These are phyloP conservation scores for Lithophane leautieri DNA, from an alignment of 2,888 invertebrate genomes.

Conservation along the genomic window DNA sequence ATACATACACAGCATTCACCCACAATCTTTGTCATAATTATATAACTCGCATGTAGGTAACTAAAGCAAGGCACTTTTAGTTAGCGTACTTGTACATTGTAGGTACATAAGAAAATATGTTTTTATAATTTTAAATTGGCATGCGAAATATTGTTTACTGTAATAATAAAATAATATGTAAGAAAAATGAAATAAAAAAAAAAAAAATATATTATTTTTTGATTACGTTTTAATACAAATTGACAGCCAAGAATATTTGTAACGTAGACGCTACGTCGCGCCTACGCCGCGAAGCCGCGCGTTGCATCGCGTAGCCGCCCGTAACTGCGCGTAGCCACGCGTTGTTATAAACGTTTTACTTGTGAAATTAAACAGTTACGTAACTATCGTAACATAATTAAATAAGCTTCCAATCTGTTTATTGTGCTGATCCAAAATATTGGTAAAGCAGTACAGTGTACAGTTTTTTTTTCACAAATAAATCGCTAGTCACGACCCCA, in stretches of 20 bases:
- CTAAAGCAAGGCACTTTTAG: background rate
- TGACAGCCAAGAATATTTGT: background rate
- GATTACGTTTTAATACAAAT: background rate
- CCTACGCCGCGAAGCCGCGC: background rate
- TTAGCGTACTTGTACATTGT: background rate
- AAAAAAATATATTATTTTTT: too few species aligned
- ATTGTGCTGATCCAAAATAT: background rate
- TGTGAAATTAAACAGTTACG: background rate
- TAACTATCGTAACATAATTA: background rate
- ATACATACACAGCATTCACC: background rate
- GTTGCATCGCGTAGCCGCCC: background rate
- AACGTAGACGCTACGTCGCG: background rate
- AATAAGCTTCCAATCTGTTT: background rate
- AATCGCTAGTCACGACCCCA: conserved; percentile 66
- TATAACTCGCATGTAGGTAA: background rate
- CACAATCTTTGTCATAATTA: background rate
- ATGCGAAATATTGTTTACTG: background rate
- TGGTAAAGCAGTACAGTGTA: background rate
- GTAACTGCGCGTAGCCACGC: background rate
- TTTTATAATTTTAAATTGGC: background rate
- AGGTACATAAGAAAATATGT: background rate
- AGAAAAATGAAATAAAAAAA: too few species aligned
- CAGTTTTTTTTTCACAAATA: conserved; percentile 22
- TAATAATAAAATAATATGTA: background rate
- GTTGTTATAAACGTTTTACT: background rate